These are phyloP conservation scores for Apotomis betuletana DNA, from an alignment of 2,888 invertebrate genomes.

Conservation along the genomic window DNA sequence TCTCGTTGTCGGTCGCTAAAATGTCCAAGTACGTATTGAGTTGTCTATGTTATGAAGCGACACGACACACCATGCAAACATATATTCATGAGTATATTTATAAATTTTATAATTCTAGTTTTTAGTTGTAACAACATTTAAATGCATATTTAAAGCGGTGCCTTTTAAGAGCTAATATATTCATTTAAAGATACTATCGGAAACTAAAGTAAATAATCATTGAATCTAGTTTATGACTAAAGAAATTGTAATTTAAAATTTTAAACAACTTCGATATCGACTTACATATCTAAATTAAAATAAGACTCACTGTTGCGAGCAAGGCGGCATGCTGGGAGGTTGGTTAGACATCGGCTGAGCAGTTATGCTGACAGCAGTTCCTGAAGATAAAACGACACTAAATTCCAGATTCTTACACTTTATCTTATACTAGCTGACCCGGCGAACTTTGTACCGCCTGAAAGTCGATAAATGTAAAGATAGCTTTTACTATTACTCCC, in stretches of 20 bases:
- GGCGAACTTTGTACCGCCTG: too few relatives aligned
- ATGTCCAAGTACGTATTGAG: conserved; percentile 85
- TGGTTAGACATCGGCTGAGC: conserved; percentile 68
- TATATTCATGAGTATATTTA: conserved; percentile 67
- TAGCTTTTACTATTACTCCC: too few relatives aligned
- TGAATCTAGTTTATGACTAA: too few relatives aligned
- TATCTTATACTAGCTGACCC: too few relatives aligned
- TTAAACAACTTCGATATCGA: not conserved
- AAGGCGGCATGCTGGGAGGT: conserved; percentile 63
- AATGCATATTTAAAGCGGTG: conserved; percentile 45
- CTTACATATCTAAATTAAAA: conserved; percentile 2
- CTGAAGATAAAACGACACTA: conserved; percentile 48
- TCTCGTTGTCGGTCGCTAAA: conserved; percentile 80
- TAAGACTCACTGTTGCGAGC: conserved; percentile 77
- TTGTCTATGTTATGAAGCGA: conserved; percentile 69
- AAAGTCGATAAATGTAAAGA: too few relatives aligned
- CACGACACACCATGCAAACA: conserved; percentile 82
- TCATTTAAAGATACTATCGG: not conserved
- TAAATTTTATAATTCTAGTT: conserved; percentile 47
- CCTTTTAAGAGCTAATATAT: conserved; percentile 20
- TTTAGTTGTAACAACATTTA: conserved; percentile 38
- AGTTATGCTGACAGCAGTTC: conserved; percentile 74
- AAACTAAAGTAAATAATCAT: too few relatives aligned
- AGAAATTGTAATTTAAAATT: too few relatives aligned
- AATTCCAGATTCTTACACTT: too few relatives aligned